Base-by-base conservation (phyloP, 2,888 invertebrate genomes). In the Charanyca ferruginea region DNA sequence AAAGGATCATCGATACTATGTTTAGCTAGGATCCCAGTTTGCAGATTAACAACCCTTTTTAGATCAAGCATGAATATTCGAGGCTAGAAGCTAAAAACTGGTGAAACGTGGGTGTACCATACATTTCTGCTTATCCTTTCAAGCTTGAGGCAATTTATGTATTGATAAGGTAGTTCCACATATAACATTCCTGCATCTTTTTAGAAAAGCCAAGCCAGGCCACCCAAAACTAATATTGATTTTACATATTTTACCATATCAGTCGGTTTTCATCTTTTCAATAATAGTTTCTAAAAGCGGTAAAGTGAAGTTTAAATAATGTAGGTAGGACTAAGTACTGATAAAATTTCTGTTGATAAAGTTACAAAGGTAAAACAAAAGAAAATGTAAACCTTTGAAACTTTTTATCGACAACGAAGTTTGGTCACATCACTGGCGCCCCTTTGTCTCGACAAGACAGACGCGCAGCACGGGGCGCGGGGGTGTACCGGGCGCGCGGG, bases 381-480 rank as follows among this genome's bases (percentile, higher is more conserved):
- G 0, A 51, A 51, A 54, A 42, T 51, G 20, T 35, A 35, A 25
- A 4, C n/a, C 22, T 6, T 69, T 64, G 65, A 42, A 23, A 84
- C 8, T 84, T 85, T 84, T 84, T 79, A 86, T 61, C 72, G 72
- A 69, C 60, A 58, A 44, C 11, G 28, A 44, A 28, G 49, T 66
- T 69, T 61, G 23, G 64, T 49, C 60, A 67, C 92, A 87, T 67
- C 93, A 72, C 95, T 93, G 90, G 76, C 85, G 93, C 91, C 94
- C 94, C 94, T 95, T 95, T 95, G 95, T 95, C 95, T 95, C 94
- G 94, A 91, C 93, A 95, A 95, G 95, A 95, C 94, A 95, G 94
- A 93, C 94, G 94, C 92, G 90, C 87, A 85, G 82, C 86, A 88
- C 87, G 83, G 83, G 70, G 71, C 51, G 87, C 68, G 82, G 82